Conservation (phyloP, 2,797 vertebrate species). For the Enteromius anoplus region DNA sequence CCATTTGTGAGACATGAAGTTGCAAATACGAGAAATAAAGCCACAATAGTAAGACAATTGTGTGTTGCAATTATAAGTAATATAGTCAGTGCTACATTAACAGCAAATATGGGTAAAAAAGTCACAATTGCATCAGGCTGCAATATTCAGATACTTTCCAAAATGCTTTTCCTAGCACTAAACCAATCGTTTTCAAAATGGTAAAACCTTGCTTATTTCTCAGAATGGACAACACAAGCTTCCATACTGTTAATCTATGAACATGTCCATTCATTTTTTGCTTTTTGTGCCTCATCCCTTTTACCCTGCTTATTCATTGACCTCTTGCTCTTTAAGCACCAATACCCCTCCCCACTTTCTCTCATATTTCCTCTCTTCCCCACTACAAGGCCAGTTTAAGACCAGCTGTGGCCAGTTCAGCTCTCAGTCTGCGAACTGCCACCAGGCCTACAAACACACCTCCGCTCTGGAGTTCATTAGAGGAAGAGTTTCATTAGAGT, state of each 20-base stretch:
- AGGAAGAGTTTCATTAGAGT: constrained; percentile 55
- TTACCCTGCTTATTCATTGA: constrained; percentile 10
- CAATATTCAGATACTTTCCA: neutral
- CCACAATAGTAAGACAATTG: neutral
- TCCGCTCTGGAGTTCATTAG: constrained; percentile 29
- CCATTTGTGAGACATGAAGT: neutral
- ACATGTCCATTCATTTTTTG: neutral
- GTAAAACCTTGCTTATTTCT: neutral
- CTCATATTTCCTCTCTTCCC: constrained; percentile 43
- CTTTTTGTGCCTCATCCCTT: constrained; percentile 8
- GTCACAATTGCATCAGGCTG: neutral
- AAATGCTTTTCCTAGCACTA: neutral
- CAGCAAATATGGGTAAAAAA: neutral
- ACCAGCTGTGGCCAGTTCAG: constrained; percentile 31
- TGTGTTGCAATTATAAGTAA: neutral
- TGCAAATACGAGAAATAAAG: too few relatives aligned
- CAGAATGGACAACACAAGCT: neutral
- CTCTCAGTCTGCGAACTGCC: constrained; percentile 20
- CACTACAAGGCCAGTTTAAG: constrained; percentile 10
- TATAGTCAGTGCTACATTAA: neutral
- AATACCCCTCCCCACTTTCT: constrained; percentile 6
- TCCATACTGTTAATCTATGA: neutral
- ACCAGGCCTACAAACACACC: neutral
- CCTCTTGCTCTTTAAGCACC: constrained; percentile 21
- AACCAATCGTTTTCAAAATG: neutral